phyloP scores from a whole-genome alignment of 35 echinoderm and acorn worm species.

The Anneissia japonica region DNA sequence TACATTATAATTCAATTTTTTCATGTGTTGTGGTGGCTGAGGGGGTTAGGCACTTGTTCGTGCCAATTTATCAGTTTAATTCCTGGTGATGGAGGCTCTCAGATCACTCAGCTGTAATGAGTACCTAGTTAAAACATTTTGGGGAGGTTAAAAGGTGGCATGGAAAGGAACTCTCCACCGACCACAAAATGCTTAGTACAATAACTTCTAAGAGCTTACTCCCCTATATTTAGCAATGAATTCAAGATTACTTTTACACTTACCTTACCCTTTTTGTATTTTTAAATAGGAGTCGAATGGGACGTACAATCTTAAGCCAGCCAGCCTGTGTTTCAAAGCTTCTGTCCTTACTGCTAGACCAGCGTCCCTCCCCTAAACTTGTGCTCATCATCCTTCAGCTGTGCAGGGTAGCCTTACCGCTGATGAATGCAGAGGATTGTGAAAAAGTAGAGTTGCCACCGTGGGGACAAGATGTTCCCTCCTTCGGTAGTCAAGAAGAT shows the following conservation, averaged over 20 bases:
- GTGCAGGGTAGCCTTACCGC: slow-evolving; percentile 62
- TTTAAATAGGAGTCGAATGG: slow-evolving; percentile 63
- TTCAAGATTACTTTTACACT: no score
- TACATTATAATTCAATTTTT: no score
- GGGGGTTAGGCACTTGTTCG: no score
- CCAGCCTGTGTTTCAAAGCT: slow-evolving; percentile 81
- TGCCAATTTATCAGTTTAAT: no score
- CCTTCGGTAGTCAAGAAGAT: neutral
- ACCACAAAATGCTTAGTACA: neutral
- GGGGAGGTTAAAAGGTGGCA: no score
- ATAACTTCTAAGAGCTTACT: neutral
- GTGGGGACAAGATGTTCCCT: slow-evolving; percentile 63
- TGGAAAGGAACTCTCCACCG: no score
- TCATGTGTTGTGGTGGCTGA: no score
- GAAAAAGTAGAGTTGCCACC: slow-evolving; percentile 58
- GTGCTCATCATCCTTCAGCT: slow-evolving; percentile 84
- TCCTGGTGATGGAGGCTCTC: no score
- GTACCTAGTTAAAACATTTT: no score
- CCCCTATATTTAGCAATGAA: neutral
- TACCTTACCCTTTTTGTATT: neutral
- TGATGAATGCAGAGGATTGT: slow-evolving; percentile 76
- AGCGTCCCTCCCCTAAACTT: slow-evolving; percentile 71
- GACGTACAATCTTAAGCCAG: slow-evolving; percentile 67
- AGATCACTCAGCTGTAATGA: no score
- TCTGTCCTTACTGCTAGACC: slow-evolving; percentile 66